Percentiles rank a stretch among this genome's conserved stretches.
Conservation (phyloP, 2,113 vertebrate genomes). For the Eulemur rufifrons region DNA sequence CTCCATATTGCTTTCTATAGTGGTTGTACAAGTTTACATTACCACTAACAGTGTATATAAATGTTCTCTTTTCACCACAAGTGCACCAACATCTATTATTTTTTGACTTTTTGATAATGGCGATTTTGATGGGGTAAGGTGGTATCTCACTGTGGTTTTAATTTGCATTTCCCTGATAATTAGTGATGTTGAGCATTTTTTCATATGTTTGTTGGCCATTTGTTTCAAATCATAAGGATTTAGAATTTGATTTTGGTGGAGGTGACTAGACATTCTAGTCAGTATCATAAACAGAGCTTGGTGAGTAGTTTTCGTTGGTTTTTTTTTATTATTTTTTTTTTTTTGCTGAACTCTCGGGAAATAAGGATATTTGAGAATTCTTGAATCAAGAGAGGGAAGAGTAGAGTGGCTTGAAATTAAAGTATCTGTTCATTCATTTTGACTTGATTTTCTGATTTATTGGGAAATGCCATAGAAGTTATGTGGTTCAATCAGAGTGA, state of each 20-base stretch:
- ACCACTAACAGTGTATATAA: no score
- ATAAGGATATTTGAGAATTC: slow-evolving; percentile 34
- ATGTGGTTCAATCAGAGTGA: slow-evolving; percentile 13
- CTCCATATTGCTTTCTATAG: no score
- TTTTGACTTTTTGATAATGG: no score
- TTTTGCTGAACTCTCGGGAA: neutral
- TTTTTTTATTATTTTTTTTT: no score
- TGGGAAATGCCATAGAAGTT: slow-evolving; percentile 11
- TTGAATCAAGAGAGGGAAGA: slow-evolving; percentile 14
- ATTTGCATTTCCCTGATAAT: no score
- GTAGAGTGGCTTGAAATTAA: slow-evolving; percentile 40
- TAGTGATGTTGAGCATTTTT: no score
- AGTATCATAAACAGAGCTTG: neutral
- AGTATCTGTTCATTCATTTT: slow-evolving; percentile 48
- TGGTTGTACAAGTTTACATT: no score
- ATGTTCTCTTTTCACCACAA: no score
- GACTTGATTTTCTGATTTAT: slow-evolving; percentile 47
- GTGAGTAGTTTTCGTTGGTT: slow-evolving; percentile 21
- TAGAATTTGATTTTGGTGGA: slow-evolving; percentile 12
- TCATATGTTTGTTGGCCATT: no score
- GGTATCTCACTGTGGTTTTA: no score
- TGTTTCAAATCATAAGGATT: slow-evolving; percentile 35
- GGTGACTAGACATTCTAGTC: neutral
- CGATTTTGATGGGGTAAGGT: no score
- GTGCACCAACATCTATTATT: no score